These are phyloP conservation scores for Scaptodrosophila lebanonensis DNA, from an alignment of 1,140 invertebrate genomes.

Conservation along the genomic window DNA sequence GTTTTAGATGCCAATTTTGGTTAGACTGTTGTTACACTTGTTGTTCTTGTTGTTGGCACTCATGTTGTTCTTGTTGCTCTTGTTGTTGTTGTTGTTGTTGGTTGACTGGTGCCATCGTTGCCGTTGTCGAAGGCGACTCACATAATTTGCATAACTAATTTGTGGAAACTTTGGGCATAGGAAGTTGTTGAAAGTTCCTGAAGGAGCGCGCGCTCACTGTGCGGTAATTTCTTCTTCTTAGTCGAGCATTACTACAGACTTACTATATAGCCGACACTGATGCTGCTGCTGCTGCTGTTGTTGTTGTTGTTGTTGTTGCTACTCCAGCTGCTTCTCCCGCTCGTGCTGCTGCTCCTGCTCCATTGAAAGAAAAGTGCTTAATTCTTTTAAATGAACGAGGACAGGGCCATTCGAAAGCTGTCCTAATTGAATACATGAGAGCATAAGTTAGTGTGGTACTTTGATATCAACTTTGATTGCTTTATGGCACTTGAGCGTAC, in stretches of 20 bases:
- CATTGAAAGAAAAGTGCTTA: constrained; percentile 71
- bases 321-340: constrained; percentile 45
- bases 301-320: constrained; percentile 52
- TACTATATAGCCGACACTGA: not conserved
- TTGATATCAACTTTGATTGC: constrained; percentile 74
- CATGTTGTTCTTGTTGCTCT: constrained; percentile 2
- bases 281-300: constrained; percentile 1
- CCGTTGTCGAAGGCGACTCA: constrained; percentile 63
- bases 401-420: constrained; percentile 60
- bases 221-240: no score
- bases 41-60: constrained; percentile 1
- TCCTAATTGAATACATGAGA: constrained; percentile 74
- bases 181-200: constrained; percentile 71
- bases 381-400: constrained; percentile 65
- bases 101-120: constrained; percentile 26
- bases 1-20: constrained; percentile 64
- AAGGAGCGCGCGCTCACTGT: constrained; percentile 29
- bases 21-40: constrained; percentile 9
- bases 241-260: no score
- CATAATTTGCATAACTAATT: constrained; percentile 74
- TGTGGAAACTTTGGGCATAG: constrained; percentile 72
- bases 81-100: constrained; percentile 18
- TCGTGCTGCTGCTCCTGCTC: no score
- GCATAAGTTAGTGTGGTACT: constrained; percentile 72
- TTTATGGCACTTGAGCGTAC: constrained; percentile 73